phyloP scores from a whole-genome alignment of 92 coral and sea anemone species.

The Porites rus region DNA sequence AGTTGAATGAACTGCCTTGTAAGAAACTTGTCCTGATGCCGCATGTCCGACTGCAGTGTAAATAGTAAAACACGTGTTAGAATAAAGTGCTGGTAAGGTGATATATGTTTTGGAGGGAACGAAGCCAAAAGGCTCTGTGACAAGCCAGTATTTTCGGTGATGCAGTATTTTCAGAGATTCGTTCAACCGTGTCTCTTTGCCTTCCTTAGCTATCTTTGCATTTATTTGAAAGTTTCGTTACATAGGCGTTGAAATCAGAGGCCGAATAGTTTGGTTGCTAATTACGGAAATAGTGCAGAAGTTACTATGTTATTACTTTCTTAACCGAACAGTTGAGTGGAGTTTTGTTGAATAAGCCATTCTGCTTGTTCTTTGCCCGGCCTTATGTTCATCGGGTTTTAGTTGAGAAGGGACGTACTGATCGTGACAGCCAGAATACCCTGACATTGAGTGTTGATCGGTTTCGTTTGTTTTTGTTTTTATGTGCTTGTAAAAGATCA shows the following conservation, averaged over 20 bases:
- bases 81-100: neutral
- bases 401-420: too few relatives aligned
- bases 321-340: too few relatives aligned
- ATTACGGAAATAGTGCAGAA: neutral
- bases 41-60: slow-evolving; percentile 84
- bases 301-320: too few relatives aligned
- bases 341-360: neutral
- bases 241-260: neutral
- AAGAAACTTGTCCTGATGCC: slow-evolving; percentile 94
- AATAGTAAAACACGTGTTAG: neutral
- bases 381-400: too few relatives aligned
- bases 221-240: slow-evolving; percentile 1
- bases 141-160: neutral
- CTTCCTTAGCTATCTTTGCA: neutral
- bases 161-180: too few relatives aligned
- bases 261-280: slow-evolving; percentile 25
- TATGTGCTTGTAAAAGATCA: neutral
- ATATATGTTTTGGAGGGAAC: too few relatives aligned
- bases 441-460: neutral
- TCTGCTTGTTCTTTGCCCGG: neutral
- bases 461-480: neutral
- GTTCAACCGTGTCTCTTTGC: too few relatives aligned
- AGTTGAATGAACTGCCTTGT: slow-evolving; percentile 95
- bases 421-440: neutral
- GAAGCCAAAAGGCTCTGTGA: neutral